Evolutionary conservation across 1,140 invertebrate species (phyloP), one percentile per base, ranked within the genome.

Genomic region (Chionoecetes opilio): DNA sequence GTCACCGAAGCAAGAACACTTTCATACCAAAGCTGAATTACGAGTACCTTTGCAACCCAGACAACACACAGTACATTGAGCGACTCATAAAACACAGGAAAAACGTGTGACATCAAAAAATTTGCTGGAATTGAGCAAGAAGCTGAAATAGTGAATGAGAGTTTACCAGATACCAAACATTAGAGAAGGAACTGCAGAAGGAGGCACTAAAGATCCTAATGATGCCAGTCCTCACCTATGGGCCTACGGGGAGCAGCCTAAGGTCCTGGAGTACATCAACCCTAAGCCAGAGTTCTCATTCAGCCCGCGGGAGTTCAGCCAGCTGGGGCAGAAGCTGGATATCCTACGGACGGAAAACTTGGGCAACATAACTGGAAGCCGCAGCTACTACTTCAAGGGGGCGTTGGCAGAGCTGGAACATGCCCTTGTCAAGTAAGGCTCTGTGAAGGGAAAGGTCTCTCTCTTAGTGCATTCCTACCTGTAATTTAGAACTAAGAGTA

Each of bases 351-450:
- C 97, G 85, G 98, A 98, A 94, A 97, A 98, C 96, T 97, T 99
- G 35, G 98, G 98, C 0, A 97, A 98, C 96, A 97, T 98, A 63
- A 98, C 98, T 96, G 99, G 99, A 11, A 89, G 96, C 37, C 96
- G 97, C 41, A 97, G 97, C 29, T 97, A 97, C 95, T 97, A 97
- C 94, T 97, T 97, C 29, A 97, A 98, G 94, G 98, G 98, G 41
- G 98, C 98, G 95, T 97, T 99, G 94, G 99, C 98, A 26, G 97
- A 98, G 96, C 96, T 99, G 89, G 98, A 99, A 97, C 98, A 98
- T 96, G 98, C 99, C 3, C 97, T 99, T 75, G 97, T 99, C 95
- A 97, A 75, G 95, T 96, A 84, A 32, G 31, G 82, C n/a, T 84
- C 3, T 26, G 6, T 29, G 5, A 9, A n/a, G n/a, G n/a, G n/a